Conservation (phyloP, 2,888 invertebrate genomes). For the Drosophila aldrichi region DNA sequence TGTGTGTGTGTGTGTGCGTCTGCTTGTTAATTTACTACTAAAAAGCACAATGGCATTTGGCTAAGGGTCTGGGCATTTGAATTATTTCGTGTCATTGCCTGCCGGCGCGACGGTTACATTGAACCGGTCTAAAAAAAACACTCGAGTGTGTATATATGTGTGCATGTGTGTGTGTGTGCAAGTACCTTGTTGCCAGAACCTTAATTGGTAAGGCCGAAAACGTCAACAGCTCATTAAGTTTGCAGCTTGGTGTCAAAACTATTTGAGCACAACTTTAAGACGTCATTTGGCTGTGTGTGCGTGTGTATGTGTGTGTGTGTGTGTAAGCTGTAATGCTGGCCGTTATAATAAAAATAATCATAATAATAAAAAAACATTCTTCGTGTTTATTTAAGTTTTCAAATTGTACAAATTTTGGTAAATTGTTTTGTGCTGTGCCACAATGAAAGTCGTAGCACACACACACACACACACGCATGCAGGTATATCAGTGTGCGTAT, state of each 20-base stretch:
- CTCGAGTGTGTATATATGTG: neutral
- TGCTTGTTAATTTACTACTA: slow-evolving; percentile 73
- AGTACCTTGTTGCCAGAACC: slow-evolving; percentile 25
- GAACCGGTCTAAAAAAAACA: slow-evolving; percentile 36
- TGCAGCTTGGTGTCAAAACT: slow-evolving; percentile 49
- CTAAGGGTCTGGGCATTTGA: slow-evolving; percentile 52
- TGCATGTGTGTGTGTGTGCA: slow-evolving; percentile 10
- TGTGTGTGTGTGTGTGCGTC: slow-evolving; percentile 19
- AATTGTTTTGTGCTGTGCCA: slow-evolving; percentile 75
- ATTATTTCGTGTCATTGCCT: slow-evolving; percentile 68
- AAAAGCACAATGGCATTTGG: slow-evolving; percentile 59
- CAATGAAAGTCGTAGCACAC: slow-evolving; percentile 46
- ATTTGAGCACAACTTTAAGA: slow-evolving; percentile 63
- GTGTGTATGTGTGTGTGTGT: slow-evolving; percentile 11
- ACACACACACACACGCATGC: slow-evolving; percentile 14
- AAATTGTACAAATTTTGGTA: slow-evolving; percentile 80
- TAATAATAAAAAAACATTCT: slow-evolving; percentile 69
- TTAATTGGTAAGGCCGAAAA: slow-evolving; percentile 54
- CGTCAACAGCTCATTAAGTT: slow-evolving; percentile 69
- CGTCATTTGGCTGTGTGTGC: slow-evolving; percentile 26
- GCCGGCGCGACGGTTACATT: slow-evolving; percentile 47
- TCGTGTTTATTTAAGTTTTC: slow-evolving; percentile 76
- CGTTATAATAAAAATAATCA: slow-evolving; percentile 71
- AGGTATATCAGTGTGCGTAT: slow-evolving; percentile 25
- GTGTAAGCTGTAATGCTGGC: slow-evolving; percentile 53